Conservation (phyloP, 2,888 invertebrate species). For the Coenonympha arcania region DNA sequence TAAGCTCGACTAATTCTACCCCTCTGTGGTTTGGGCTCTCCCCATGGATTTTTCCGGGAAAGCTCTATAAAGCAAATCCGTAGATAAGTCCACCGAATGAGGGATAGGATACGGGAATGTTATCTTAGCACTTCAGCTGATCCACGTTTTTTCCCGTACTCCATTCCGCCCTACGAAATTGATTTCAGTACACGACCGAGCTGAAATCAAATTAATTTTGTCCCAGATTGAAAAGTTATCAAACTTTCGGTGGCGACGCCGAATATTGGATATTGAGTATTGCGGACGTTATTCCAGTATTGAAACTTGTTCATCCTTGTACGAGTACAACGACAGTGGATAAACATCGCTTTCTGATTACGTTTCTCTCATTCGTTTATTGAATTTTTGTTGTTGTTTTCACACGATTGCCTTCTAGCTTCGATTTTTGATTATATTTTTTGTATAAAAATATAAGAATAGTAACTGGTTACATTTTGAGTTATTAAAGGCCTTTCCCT, state of each 20-base stretch:
- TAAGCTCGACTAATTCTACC: slow-evolving; percentile 44
- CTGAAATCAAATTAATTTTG: slow-evolving; percentile 52
- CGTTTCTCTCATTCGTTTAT: neutral
- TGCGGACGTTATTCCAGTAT: neutral
- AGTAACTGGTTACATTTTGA: no score
- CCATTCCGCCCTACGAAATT: slow-evolving; percentile 44
- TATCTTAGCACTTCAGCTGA: slow-evolving; percentile 28
- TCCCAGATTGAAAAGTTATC: slow-evolving; percentile 51
- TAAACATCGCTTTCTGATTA: neutral
- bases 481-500: no score
- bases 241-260: slow-evolving; percentile 15
- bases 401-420: no score
- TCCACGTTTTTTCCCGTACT: slow-evolving; percentile 38
- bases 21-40: slow-evolving; percentile 38
- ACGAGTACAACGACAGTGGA: neutral
- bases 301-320: slow-evolving; percentile 2
- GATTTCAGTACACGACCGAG: slow-evolving; percentile 47
- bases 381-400: neutral
- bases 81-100: slow-evolving; percentile 19
- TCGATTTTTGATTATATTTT: no score
- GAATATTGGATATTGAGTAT: slow-evolving; percentile 22
- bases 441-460: no score
- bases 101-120: slow-evolving; percentile 18
- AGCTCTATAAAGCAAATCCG: slow-evolving; percentile 26
- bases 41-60: slow-evolving; percentile 39